Evolutionary conservation across 1,140 invertebrate genomes (phyloP), one percentile per base, ranked within the genome.

Genomic region (Monomorium pharaonis): DNA sequence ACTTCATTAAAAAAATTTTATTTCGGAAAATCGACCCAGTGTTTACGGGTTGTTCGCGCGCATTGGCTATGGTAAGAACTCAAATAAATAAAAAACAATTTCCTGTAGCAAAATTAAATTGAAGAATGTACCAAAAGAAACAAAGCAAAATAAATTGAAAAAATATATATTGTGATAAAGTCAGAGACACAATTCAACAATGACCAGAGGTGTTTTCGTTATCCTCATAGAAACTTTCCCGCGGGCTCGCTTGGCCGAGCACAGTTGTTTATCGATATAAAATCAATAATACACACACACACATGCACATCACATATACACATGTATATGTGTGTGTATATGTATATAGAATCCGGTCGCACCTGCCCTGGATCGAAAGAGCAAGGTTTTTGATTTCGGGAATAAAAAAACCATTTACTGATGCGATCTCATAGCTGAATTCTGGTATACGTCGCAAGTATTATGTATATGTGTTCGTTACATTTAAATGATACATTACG

Each of bases 261-360:
- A 78, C 33, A 47, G 72, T 87, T 88, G 86, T 89, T 85, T 88
- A 77, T 88, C 87, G 87, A 88, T 88, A 85, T 81, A 88, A 88
- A 88, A 88, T 88, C 86, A 81, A 88, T 88, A 85, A 51, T 9
- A 80, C 24, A 69, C 54, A 33, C 27, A 77, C 7, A 67, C 7
- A 37, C 7, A 37, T 37, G 3, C 7, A 37, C 7, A 7, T 37
- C n/a, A 5, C 7, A 5, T 7, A 27, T 24, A 6, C 16, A 24
- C 5, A 37, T 37, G 24, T 37, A 54, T 14, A n/a, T 44, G 30
- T 14, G 16, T 16, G 37, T 12, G 30, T 51, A 33, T 21, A 24
- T 42, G 14, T 70, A 27, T 47, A n/a, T 49, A 42, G 56, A 42
- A 54, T 21, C 51, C 60, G 4, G 24, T 33, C 76, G 44, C 86